A percentile compares a stretch with the other conserved stretches of the same genome.
Conservation (phyloP, 1,140 invertebrate species). For the Lepidurus packardi region DNA sequence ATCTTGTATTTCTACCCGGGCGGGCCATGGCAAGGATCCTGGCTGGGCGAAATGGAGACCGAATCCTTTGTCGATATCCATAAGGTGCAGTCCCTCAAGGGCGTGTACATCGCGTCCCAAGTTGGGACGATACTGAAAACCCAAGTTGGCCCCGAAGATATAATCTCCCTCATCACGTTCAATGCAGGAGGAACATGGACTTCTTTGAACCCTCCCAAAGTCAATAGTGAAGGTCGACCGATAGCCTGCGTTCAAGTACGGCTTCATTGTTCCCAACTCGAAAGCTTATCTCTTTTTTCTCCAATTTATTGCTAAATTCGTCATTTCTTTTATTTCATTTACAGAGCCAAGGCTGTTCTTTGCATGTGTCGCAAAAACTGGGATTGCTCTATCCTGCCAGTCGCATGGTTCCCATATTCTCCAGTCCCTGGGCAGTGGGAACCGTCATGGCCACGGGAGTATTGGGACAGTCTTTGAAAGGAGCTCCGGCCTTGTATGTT, state of each 20-base stretch:
- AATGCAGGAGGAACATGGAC: slow-evolving; percentile 81
- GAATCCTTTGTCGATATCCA: slow-evolving; percentile 83
- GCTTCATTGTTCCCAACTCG: not conserved
- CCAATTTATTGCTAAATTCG: not conserved
- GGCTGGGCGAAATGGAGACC: slow-evolving; percentile 68
- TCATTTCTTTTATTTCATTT: slow-evolving; percentile 22
- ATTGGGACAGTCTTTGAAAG: slow-evolving; percentile 66
- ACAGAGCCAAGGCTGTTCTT: slow-evolving; percentile 59
- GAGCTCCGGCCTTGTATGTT: slow-evolving; percentile 71
- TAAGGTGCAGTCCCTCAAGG: slow-evolving; percentile 74
- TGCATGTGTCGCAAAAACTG: slow-evolving; percentile 81
- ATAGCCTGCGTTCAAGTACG: slow-evolving; percentile 56
- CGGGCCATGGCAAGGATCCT: slow-evolving; percentile 68
- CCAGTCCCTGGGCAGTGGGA: slow-evolving; percentile 77
- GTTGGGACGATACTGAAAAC: slow-evolving; percentile 48
- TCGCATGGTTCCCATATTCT: slow-evolving; percentile 72
- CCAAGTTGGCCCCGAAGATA: slow-evolving; percentile 61
- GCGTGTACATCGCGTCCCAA: slow-evolving; percentile 84
- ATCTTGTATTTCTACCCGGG: slow-evolving; percentile 79
- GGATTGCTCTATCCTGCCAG: slow-evolving; percentile 71
- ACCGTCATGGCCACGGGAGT: slow-evolving; percentile 78
- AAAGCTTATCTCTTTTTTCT: not conserved
- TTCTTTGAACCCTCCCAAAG: slow-evolving; percentile 58
- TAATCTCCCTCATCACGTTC: slow-evolving; percentile 75
- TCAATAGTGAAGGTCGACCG: slow-evolving; percentile 58